These are phyloP conservation scores for Nipponia nippon DNA, from an alignment of 2,113 vertebrate species.

Conservation along the genomic window DNA sequence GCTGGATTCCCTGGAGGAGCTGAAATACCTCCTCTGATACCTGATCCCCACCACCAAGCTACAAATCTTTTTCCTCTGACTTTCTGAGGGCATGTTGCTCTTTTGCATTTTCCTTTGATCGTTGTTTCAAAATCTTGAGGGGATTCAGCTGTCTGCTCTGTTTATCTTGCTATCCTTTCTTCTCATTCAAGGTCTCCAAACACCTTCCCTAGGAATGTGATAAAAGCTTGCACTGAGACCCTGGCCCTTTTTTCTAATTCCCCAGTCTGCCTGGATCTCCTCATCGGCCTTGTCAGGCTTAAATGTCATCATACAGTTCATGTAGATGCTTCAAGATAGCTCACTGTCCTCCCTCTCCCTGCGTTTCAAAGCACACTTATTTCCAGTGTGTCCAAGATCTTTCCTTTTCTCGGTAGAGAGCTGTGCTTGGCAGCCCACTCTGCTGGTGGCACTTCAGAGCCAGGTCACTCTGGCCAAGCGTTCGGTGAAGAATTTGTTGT, in stretches of 20 bases:
- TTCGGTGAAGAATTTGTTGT: not conserved
- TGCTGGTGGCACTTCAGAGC: not conserved
- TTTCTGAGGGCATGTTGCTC: not conserved
- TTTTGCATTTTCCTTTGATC: conserved; percentile 42
- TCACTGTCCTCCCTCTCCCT: not conserved
- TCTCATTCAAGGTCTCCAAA: conserved; percentile 12
- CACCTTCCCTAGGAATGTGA: conserved; percentile 1
- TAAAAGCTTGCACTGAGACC: conserved; percentile 8
- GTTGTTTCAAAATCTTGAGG: conserved; percentile 24
- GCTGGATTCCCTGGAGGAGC: not conserved
- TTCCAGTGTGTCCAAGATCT: not conserved
- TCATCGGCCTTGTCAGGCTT: not conserved
- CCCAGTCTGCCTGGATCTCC: not conserved
- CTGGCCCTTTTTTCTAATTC: not conserved
- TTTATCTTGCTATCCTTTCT: conserved; percentile 43
- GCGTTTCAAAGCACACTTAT: not conserved
- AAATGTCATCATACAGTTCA: not conserved
- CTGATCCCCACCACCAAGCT: not conserved
- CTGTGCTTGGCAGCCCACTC: not conserved
- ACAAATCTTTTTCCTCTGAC: not conserved
- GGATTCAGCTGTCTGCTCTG: conserved; percentile 24
- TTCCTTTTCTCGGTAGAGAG: not conserved
- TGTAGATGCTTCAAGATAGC: not conserved
- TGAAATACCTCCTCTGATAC: not conserved
- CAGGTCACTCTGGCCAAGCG: not conserved